A percentile compares a stretch with the other conserved stretches of the same genome.
These are phyloP conservation scores for Drosophila picticornis DNA, from an alignment of 2,888 invertebrate species.

Conservation along the genomic window DNA sequence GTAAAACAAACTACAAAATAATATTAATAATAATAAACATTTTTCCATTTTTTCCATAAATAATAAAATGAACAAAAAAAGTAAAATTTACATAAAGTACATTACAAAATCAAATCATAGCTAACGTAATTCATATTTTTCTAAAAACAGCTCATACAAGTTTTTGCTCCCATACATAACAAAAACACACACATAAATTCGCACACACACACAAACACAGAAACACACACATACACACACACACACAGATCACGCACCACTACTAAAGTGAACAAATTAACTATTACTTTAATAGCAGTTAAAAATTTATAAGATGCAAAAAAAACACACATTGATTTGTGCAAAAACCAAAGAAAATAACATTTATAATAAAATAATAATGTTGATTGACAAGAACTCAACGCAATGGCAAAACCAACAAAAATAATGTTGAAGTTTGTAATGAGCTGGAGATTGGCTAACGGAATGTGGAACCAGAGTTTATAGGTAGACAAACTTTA, in stretches of 20 bases:
- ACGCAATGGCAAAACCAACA: slow-evolving; percentile 20
- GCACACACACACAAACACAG: slow-evolving; percentile 26
- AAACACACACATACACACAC: slow-evolving; percentile 2
- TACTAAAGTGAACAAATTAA: slow-evolving; percentile 51
- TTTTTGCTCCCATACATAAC: slow-evolving; percentile 61
- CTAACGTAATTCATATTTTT: slow-evolving; percentile 70
- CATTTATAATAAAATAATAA: slow-evolving; percentile 18
- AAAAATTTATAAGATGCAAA: slow-evolving; percentile 55
- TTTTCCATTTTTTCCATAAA: slow-evolving; percentile 51
- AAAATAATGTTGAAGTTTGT: slow-evolving; percentile 40
- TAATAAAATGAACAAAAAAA: slow-evolving; percentile 14
- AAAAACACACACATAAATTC: slow-evolving; percentile 24
- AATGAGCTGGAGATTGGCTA: slow-evolving; percentile 24
- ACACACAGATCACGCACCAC: slow-evolving; percentile 46
- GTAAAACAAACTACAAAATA: slow-evolving; percentile 28
- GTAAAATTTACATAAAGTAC: slow-evolving; percentile 9
- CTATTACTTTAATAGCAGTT: slow-evolving; percentile 78
- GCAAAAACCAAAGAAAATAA: slow-evolving; percentile 20
- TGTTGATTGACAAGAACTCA: slow-evolving; percentile 17
- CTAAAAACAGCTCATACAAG: slow-evolving; percentile 70
- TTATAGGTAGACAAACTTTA: slow-evolving; percentile 76
- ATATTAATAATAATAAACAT: slow-evolving; percentile 30
- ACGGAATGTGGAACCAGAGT: slow-evolving; percentile 47
- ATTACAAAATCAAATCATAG: slow-evolving; percentile 38
- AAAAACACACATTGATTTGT: slow-evolving; percentile 32